Evolutionary conservation across 2,113 vertebrate genomes (phyloP), one percentile per base, ranked within the genome.

Genomic region (Sebastes schlegelii): DNA sequence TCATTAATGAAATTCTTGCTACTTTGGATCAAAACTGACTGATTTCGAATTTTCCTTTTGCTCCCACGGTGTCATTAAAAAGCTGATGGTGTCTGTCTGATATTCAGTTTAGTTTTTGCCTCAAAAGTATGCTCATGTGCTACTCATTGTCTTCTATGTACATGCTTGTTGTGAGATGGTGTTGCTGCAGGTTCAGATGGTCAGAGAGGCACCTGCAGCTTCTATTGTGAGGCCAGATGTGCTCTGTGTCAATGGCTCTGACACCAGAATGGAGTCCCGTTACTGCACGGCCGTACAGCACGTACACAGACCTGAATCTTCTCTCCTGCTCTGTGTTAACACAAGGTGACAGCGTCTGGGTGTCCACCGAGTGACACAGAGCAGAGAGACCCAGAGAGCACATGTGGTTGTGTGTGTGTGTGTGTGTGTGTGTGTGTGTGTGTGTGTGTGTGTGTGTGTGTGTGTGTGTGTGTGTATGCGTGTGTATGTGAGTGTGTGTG

Each of bases 181-280:
- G 63, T 51, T 74, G 48, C 74, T 70, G 62, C 46, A 81, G 79
- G 64, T 43, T 75, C 5, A 23, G 67, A 57, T 52, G 62, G 57
- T 52, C 4, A 16, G 42, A 60, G 57, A 82, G 73, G 74, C 83
- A 86, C 86, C 80, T 86, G 85, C 90, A 77, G 80, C 76, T 63
- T 69, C 67, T 79, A 14, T 77, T 84, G 73, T 89, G 67, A 45
- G 73, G 43, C 57, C 69, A 23, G 84, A 83, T 80, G 74, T 83
- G 92, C 75, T 85, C 8, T 87, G 83, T 88, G 84, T 88, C 88
- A 76, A 49, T 74, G 86, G 80, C 62, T 57, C 45, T 82, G 90
- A 91, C 88, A 88, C 84, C 68, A 89, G 80, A 88, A 90, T 71
- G 48, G 79, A 87, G 55, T 86, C 65, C 17, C 54, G 40, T 60